Conservation (phyloP, 2,797 vertebrate genomes). For the Phrynocephalus guinanensis region DNA sequence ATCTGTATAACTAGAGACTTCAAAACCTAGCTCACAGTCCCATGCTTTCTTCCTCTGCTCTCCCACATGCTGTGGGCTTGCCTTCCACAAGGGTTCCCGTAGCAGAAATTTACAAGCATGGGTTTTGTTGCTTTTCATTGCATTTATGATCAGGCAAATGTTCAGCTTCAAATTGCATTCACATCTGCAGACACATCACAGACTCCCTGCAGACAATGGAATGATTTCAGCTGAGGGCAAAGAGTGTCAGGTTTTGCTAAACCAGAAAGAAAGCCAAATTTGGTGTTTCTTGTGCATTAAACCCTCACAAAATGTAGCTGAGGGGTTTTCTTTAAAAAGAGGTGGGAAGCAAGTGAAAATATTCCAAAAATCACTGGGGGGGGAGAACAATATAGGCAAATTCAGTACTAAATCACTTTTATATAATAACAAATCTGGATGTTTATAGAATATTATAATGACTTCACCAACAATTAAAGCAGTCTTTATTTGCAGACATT, state of each 20-base stretch:
- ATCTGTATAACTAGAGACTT: background rate
- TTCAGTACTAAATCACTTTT: background rate
- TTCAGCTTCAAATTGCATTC: background rate
- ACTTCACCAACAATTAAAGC: background rate
- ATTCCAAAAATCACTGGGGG: background rate
- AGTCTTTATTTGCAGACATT: background rate
- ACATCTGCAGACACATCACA: background rate
- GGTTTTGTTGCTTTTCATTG: background rate
- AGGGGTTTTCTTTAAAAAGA: background rate
- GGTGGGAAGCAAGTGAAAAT: background rate
- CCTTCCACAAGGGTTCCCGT: background rate
- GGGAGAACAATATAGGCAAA: background rate
- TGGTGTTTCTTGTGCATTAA: background rate
- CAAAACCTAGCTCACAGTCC: constrained; percentile 34
- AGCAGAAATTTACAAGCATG: rapidly evolving
- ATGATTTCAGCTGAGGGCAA: background rate
- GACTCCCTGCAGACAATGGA: background rate
- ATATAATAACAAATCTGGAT: background rate
- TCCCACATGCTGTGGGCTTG: background rate
- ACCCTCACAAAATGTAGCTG: background rate
- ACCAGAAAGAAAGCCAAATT: background rate
- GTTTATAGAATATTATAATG: background rate
- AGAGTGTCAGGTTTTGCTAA: background rate
- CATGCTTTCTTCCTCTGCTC: constrained; percentile 17
- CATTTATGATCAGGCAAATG: background rate